Base-by-base conservation (phyloP, 2,113 vertebrate species). In the Chionomys nivalis region DNA sequence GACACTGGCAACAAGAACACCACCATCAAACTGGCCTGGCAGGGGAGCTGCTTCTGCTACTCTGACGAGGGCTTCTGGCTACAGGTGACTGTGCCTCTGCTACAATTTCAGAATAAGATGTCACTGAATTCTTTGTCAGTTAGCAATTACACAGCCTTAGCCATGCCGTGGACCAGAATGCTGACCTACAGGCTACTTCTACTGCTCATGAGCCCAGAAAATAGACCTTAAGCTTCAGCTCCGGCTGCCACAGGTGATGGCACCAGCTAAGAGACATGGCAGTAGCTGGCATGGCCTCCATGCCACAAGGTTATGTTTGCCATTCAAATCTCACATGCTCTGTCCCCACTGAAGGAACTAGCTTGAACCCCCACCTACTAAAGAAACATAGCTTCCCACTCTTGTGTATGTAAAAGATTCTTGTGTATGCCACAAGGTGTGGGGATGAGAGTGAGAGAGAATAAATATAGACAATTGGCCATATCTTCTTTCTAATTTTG, bases 401-500 rank as follows among this genome's bases (percentile, higher is more conserved):
- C 19, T 89, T 55, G 75, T 26, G 12, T 26, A 42, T 3, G 6
- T 4, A 31, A 52, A 88, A 2, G 31, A 33, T 52, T 52, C 49
- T 52, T 52, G 49, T 52, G 16, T 16, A 16, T 39, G n/a, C 36
- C 73, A 33, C 49, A 66, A 49, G 94, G 3, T 33, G 31, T 75
- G 44, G 28, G 49, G 39, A 78, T 5, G 14, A 42, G 91, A 52
- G 11, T 58, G 49, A 44, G 7, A 82, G 24, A 65, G 24, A 44
- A 55, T 52, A 63, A 23, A 76, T 24, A 52, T 33, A 47, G 1
- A 82, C 39, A 75, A 79, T 14, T 52, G 58, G 31, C 11, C 3
- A 79, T 23, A 39, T 58, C 6, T 14, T 66, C 63, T n/a, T 87
- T 94, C 93, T 68, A 85, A 87, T 58, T 93, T 91, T 81, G 26